Evolutionary conservation across 2,113 vertebrate genomes (phyloP).

Genomic region (Ptilorrhoa leucosticta): DNA sequence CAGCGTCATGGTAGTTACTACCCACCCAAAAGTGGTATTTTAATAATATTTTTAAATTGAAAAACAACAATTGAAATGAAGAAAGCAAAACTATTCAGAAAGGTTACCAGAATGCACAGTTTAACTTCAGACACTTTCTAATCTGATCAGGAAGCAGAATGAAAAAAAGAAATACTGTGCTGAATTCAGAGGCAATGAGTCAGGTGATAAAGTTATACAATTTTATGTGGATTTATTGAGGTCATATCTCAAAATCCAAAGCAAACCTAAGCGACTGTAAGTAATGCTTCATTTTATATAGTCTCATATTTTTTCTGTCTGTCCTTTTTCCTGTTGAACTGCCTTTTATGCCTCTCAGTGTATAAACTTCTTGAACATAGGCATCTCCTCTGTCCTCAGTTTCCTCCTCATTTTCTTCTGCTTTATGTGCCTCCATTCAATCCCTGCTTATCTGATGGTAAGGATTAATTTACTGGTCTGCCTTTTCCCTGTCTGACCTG

Average conservation of each 20-base stretch:
- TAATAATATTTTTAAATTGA: neutral
- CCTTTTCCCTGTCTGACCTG: neutral
- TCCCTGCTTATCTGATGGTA: neutral
- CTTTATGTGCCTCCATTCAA: neutral
- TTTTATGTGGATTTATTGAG: neutral
- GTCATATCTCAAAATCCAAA: neutral
- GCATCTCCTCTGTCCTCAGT: neutral
- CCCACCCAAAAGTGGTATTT: constrained; percentile 33
- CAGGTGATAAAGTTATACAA: neutral
- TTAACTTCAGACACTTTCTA: neutral
- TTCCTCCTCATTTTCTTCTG: neutral
- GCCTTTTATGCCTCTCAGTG: neutral
- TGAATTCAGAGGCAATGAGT: neutral
- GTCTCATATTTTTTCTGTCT: neutral
- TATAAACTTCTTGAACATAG: neutral
- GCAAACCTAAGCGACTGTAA: neutral
- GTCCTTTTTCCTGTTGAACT: neutral
- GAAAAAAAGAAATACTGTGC: neutral
- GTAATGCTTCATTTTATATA: neutral
- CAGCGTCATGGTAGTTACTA: neutral
- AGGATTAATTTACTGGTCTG: neutral
- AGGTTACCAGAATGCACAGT: neutral
- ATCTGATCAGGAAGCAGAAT: neutral
- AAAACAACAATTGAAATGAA: neutral
- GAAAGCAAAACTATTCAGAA: neutral